Evolutionary conservation across 2,113 vertebrate genomes (phyloP).

Genomic region (Galemys pyrenaicus): DNA sequence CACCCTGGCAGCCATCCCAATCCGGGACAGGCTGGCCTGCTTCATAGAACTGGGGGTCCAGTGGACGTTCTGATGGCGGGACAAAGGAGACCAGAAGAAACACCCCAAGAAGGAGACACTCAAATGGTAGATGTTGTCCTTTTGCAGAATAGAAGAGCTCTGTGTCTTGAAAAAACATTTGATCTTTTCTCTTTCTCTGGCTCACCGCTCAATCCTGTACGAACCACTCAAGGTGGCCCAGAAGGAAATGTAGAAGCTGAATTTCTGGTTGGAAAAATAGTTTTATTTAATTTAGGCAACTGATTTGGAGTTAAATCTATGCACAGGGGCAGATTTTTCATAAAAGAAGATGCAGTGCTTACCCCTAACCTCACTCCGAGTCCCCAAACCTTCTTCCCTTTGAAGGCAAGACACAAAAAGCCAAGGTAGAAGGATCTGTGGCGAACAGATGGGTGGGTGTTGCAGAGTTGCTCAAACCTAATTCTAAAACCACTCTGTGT

Average conservation of each 20-base stretch:
- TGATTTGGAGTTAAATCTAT: constrained; percentile 13
- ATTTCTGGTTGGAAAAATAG: background rate
- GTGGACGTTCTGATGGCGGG: background rate
- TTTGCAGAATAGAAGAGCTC: background rate
- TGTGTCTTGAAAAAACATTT: background rate
- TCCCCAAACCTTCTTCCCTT: background rate
- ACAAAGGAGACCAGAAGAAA: background rate
- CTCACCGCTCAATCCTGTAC: constrained; percentile 5
- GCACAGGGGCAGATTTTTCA: background rate
- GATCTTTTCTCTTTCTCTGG: constrained; percentile 47
- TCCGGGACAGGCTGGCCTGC: background rate
- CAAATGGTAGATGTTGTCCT: background rate
- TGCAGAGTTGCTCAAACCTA: constrained; percentile 6
- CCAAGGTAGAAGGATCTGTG: constrained; percentile 20
- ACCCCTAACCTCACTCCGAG: background rate
- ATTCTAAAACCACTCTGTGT: constrained; percentile 28
- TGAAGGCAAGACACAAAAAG: background rate
- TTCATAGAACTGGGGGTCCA: background rate
- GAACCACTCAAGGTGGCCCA: constrained; percentile 34
- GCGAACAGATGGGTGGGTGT: constrained; percentile 61
- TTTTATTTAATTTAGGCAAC: background rate
- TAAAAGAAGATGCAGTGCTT: background rate
- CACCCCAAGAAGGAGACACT: background rate
- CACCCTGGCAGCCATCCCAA: background rate
- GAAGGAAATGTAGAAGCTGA: constrained; percentile 27